Conservation (phyloP, 2,888 invertebrate species). For the Trisateles emortualis region DNA sequence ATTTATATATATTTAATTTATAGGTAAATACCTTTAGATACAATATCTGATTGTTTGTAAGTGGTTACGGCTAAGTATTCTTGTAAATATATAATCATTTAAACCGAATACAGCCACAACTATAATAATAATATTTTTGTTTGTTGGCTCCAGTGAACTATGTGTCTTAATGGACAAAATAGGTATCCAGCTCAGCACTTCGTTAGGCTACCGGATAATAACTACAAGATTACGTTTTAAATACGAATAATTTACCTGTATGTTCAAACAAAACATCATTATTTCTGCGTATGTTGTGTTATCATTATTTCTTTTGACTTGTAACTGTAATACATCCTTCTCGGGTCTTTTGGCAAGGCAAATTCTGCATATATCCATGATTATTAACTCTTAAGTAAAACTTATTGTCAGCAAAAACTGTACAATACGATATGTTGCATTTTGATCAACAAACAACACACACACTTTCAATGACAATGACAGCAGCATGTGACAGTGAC, state of each 20-base stretch:
- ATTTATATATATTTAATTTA: too few relatives aligned
- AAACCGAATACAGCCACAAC: too few relatives aligned
- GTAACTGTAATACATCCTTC: slow-evolving; percentile 59
- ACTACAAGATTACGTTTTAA: background rate
- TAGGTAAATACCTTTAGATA: too few relatives aligned
- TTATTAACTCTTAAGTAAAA: background rate
- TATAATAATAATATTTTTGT: too few relatives aligned
- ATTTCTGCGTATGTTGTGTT: slow-evolving; percentile 55
- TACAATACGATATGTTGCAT: background rate
- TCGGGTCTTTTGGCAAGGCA: slow-evolving; percentile 57
- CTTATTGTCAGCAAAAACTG: background rate
- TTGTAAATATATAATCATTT: too few relatives aligned
- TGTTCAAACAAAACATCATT: slow-evolving; percentile 69
- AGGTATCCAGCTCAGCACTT: too few relatives aligned
- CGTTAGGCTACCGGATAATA: too few relatives aligned
- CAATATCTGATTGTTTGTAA: too few relatives aligned
- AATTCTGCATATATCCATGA: slow-evolving; percentile 64
- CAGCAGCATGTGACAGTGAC: background rate
- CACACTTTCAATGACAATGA: background rate
- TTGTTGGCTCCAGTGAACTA: too few relatives aligned
- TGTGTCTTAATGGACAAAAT: too few relatives aligned
- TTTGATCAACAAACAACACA: background rate
- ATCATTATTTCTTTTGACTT: slow-evolving; percentile 41
- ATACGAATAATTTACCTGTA: slow-evolving; percentile 60
- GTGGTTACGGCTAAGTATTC: too few relatives aligned